Percentiles rank a stretch among this genome's conserved stretches.
These are phyloP conservation scores for Ennomos quercinarius DNA, from an alignment of 2,888 invertebrate species.

Conservation along the genomic window DNA sequence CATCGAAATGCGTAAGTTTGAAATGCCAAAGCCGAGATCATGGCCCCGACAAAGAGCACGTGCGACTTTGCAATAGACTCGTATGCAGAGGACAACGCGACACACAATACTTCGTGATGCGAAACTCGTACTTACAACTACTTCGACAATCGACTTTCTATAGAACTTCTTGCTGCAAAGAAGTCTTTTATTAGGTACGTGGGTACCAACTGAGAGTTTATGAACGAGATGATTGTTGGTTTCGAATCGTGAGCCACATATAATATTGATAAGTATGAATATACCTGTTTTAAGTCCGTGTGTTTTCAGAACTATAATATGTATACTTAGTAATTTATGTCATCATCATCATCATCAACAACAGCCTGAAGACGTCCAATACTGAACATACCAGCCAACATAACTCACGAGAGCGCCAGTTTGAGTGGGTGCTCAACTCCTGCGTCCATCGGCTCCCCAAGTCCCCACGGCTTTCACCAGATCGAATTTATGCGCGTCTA, in stretches of 20 bases:
- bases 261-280: neutral
- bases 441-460: no score
- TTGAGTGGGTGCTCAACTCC: no score
- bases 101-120: conserved; percentile 52
- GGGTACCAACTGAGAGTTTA: neutral
- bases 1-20: conserved; percentile 10
- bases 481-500: no score
- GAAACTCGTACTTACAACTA: conserved; percentile 60
- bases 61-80: conserved; percentile 47
- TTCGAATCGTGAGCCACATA: conserved; percentile 1
- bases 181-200: conserved; percentile 6
- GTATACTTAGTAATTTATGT: no score
- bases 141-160: conserved; percentile 79
- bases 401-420: no score
- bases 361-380: no score
- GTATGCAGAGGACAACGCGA: conserved; percentile 62
- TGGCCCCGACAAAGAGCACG: conserved; percentile 51
- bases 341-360: no score
- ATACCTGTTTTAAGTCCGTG: no score
- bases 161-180: conserved; percentile 56
- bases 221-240: neutral
- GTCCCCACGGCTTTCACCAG: no score
- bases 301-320: no score
- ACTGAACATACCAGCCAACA: no score
- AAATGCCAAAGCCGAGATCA: conserved; percentile 37